Base-by-base conservation (phyloP, 2,797 vertebrate species). In the Cetoscarus ocellatus region DNA sequence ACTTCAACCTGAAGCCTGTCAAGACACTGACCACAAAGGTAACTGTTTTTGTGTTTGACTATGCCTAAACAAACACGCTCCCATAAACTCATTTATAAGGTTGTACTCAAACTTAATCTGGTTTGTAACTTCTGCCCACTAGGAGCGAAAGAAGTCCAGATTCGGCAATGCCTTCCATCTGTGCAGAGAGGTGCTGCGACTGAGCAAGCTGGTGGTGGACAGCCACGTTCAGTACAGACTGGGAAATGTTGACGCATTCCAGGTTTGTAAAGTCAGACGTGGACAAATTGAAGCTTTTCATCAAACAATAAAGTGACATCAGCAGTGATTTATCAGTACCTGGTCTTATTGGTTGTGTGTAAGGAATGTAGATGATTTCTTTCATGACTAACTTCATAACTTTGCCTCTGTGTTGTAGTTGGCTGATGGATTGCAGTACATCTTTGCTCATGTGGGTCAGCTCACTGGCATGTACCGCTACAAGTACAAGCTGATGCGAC, bases 21-120 rank as follows among this genome's bases (percentile, higher is more conserved):
- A 99, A 99, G 93, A 99, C 98, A 0, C 96, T 99, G 85, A 99
- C 98, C 76, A 99, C 98, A 66, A 99, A 99, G 96, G 98, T 99
- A 89, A 43, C 1, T 12, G 1, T 10, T 59, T 48, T 18, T 0
- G 50, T 6, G 42, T 34, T 18, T 5, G 47, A n/a, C 35, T 3
- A 3, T 49, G 3, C 1, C 0, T 49, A 34, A 49, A 45, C 27
- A 1, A 18, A 10, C 3, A 43, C 36, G 1, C 27, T 27, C 27
- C 27, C 27, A 27, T 27, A 27, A 2, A 27, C 27, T 2, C 27
- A 27, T 27, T 27, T 27, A 2, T 27, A 27, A 2, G 27, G 27
- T 27, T 27, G 27, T 2, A 27, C 27, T 27, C 27, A 27, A 27
- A 27, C 27, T 27, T 51, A 17, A 0, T n/a, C 4, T 7, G 43